These are phyloP conservation scores for Rhagonycha lutea DNA, from an alignment of 2,888 invertebrate species.

Conservation along the genomic window DNA sequence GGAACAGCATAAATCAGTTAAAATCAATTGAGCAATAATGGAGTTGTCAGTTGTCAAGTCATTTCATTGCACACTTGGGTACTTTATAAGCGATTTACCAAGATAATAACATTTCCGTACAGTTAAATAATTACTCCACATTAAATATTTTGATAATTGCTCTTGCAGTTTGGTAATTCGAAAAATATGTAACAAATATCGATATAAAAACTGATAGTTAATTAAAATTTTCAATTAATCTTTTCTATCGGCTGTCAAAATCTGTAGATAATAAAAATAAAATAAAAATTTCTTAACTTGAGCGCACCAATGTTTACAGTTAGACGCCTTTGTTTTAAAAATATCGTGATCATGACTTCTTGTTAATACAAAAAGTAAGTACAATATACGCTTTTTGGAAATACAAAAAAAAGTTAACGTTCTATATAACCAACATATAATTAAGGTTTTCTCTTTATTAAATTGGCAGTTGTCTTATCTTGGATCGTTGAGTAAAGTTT, in stretches of 20 bases:
- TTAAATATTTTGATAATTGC: neutral
- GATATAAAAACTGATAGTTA: slow-evolving; percentile 6
- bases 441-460: slow-evolving; percentile 27
- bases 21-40: neutral
- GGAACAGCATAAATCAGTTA: neutral
- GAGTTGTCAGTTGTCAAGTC: neutral
- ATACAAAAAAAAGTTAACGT: slow-evolving; percentile 7
- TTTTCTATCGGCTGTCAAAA: slow-evolving; percentile 5
- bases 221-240: slow-evolving; percentile 17
- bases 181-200: neutral
- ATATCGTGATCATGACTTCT: slow-evolving; percentile 16
- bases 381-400: slow-evolving; percentile 17
- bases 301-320: slow-evolving; percentile 8
- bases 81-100: neutral
- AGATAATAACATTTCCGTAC: neutral
- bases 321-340: slow-evolving; percentile 16
- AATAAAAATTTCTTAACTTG: neutral
- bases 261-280: slow-evolving; percentile 1
- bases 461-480: slow-evolving; percentile 23
- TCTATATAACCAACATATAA: slow-evolving; percentile 19
- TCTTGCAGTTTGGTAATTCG: neutral
- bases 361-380: slow-evolving; percentile 10
- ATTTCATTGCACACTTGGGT: neutral
- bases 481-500: neutral
- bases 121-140: neutral